phyloP scores from a whole-genome alignment of 2,888 invertebrate species.

The Latrodectus hesperus region DNA sequence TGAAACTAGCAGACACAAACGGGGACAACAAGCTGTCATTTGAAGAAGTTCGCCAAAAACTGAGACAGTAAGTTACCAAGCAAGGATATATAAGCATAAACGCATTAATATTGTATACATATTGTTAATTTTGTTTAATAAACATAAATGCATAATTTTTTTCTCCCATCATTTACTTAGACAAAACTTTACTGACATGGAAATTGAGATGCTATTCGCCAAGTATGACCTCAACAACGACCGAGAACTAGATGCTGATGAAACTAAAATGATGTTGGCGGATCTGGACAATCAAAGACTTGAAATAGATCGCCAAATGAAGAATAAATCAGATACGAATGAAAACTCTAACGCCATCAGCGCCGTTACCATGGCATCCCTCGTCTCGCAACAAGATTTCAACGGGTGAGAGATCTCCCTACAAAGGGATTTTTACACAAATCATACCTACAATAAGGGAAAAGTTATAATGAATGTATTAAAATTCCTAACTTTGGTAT shows the following conservation, averaged over 20 bases:
- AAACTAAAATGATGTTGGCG: conserved; percentile 76
- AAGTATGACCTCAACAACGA: conserved; percentile 80
- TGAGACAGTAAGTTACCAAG: conserved; percentile 74
- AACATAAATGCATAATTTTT: not conserved
- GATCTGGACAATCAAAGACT: conserved; percentile 77
- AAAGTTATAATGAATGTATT: too few relatives aligned
- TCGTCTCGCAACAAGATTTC: conserved; percentile 67
- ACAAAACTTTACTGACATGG: conserved; percentile 80
- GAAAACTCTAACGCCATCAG: conserved; percentile 17
- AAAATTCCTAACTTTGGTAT: too few relatives aligned
- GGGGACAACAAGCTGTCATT: conserved; percentile 75
- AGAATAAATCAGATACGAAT: conserved; percentile 31
- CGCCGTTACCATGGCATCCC: conserved; percentile 43
- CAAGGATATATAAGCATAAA: too few relatives aligned
- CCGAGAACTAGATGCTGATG: conserved; percentile 76
- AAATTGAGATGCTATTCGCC: conserved; percentile 82
- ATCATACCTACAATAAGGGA: too few relatives aligned
- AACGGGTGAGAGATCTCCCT: conserved; percentile 55
- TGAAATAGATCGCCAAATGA: conserved; percentile 71
- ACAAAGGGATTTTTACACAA: not conserved
- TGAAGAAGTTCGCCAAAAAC: conserved; percentile 77
- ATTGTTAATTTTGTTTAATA: too few relatives aligned
- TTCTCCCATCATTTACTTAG: conserved; percentile 12
- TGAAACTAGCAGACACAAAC: conserved; percentile 77
- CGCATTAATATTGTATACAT: not conserved